A percentile compares a stretch with the other conserved stretches of the same genome.
Conservation (phyloP, 1,140 invertebrate genomes). For the Lineus longissimus region DNA sequence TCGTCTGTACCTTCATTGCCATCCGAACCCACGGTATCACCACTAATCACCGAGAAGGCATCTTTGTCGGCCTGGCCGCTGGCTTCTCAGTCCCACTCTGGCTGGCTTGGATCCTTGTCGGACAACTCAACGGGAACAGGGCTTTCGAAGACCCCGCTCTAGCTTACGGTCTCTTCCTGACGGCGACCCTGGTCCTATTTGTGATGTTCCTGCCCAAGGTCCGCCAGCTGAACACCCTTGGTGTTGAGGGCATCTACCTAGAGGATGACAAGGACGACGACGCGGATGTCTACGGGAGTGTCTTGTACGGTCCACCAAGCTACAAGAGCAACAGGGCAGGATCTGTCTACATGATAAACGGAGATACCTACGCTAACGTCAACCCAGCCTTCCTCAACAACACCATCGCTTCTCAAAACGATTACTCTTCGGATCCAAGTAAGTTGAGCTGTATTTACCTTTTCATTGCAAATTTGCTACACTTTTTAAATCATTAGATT, state of each 20-base stretch:
- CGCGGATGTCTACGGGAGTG: not conserved
- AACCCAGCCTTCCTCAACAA: too few species aligned
- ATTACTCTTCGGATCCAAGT: too few species aligned
- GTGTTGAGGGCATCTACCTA: conserved; percentile 65
- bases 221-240: conserved; percentile 82
- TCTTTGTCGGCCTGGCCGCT: conserved; percentile 81
- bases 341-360: too few species aligned
- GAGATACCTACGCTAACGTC: too few species aligned
- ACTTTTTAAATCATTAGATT: too few species aligned
- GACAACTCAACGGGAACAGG: conserved; percentile 63
- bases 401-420: too few species aligned
- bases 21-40: conserved; percentile 71
- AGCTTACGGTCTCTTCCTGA: conserved; percentile 78
- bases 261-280: conserved; percentile 63
- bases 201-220: conserved; percentile 89
- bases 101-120: conserved; percentile 75
- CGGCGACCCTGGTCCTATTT: conserved; percentile 77
- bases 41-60: conserved; percentile 88
- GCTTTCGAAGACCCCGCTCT: conserved; percentile 71
- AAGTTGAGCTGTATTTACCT: too few species aligned
- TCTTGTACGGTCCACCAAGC: not conserved
- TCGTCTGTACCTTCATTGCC: conserved; percentile 78
- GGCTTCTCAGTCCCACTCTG: conserved; percentile 74
- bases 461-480: too few species aligned
- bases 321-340: too few species aligned